phyloP scores from a whole-genome alignment of 1,140 invertebrate species.

The Drosophila triauraria region DNA sequence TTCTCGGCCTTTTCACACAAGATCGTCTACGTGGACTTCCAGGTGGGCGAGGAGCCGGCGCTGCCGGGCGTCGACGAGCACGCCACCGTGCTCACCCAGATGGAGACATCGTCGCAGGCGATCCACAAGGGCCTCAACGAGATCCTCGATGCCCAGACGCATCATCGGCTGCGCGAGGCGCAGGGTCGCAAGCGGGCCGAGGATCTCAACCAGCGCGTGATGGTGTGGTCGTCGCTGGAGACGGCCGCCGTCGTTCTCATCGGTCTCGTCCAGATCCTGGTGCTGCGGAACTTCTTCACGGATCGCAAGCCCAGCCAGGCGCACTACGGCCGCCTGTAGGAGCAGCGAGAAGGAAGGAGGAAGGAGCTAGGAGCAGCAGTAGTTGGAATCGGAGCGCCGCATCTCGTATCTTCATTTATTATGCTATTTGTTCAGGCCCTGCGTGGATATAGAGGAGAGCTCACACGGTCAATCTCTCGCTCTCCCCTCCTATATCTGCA shows the following conservation, averaged over 20 bases:
- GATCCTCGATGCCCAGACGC: slow-evolving; percentile 97
- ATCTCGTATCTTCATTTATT: slow-evolving; percentile 13
- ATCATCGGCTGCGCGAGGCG: slow-evolving; percentile 97
- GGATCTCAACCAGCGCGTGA: slow-evolving; percentile 96
- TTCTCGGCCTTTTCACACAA: slow-evolving; percentile 99
- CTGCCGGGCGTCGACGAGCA: slow-evolving; percentile 95
- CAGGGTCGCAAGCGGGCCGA: slow-evolving; percentile 97
- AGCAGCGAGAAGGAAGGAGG: slow-evolving; percentile 3
- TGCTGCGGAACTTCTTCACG: slow-evolving; percentile 97
- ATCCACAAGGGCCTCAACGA: slow-evolving; percentile 95
- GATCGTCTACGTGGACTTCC: slow-evolving; percentile 99
- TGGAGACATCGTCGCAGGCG: slow-evolving; percentile 95
- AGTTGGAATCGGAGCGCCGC: slow-evolving; percentile 14
- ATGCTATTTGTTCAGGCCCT: slow-evolving; percentile 13
- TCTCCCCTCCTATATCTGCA: slow-evolving; percentile 17
- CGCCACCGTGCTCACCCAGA: slow-evolving; percentile 97
- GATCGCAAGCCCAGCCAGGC: slow-evolving; percentile 89
- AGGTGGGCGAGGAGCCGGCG: slow-evolving; percentile 96
- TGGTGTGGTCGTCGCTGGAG: slow-evolving; percentile 96
- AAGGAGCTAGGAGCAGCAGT: neutral
- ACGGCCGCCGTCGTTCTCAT: slow-evolving; percentile 94
- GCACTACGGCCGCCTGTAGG: slow-evolving; percentile 74
- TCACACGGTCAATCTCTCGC: slow-evolving; percentile 9
- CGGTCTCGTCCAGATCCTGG: slow-evolving; percentile 94
- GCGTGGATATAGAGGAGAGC: slow-evolving; percentile 5